Conservation (phyloP, 2,797 vertebrate genomes). For the Anas flavirostris region DNA sequence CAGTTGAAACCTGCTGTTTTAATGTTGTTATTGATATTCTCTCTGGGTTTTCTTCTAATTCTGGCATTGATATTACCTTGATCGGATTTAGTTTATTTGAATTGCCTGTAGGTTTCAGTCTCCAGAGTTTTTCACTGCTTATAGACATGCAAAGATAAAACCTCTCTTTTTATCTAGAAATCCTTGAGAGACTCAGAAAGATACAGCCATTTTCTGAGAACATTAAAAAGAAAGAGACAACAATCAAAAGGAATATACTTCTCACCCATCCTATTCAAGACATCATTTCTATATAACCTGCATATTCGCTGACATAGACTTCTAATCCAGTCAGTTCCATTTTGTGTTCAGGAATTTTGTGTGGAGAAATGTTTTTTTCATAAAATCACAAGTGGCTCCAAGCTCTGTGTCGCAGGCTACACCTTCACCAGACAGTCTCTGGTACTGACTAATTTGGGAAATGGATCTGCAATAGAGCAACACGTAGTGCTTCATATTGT, state of each 20-base stretch:
- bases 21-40: slow-evolving; percentile 93
- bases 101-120: slow-evolving; percentile 88
- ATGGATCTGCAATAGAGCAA: not conserved
- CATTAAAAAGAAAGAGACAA: slow-evolving; percentile 81
- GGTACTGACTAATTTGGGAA: not conserved
- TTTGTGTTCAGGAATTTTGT: slow-evolving; percentile 40
- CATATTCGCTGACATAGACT: slow-evolving; percentile 57
- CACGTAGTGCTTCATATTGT: not conserved
- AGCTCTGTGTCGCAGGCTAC: not conserved
- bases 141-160: slow-evolving; percentile 86
- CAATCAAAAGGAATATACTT: slow-evolving; percentile 81
- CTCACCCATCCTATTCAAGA: slow-evolving; percentile 73
- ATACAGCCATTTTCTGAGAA: slow-evolving; percentile 83
- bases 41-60: slow-evolving; percentile 87
- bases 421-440: not conserved
- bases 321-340: slow-evolving; percentile 59
- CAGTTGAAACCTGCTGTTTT: slow-evolving; percentile 92
- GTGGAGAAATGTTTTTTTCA: slow-evolving; percentile 48
- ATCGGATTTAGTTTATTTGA: slow-evolving; percentile 91
- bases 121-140: slow-evolving; percentile 83
- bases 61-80: slow-evolving; percentile 91
- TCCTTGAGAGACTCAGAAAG: slow-evolving; percentile 81
- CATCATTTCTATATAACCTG: slow-evolving; percentile 56
- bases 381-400: not conserved
- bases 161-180: slow-evolving; percentile 88